Evolutionary conservation across 2,888 invertebrate species (phyloP), one percentile per base, ranked within the genome.

Genomic region (Lasioglossum morio): DNA sequence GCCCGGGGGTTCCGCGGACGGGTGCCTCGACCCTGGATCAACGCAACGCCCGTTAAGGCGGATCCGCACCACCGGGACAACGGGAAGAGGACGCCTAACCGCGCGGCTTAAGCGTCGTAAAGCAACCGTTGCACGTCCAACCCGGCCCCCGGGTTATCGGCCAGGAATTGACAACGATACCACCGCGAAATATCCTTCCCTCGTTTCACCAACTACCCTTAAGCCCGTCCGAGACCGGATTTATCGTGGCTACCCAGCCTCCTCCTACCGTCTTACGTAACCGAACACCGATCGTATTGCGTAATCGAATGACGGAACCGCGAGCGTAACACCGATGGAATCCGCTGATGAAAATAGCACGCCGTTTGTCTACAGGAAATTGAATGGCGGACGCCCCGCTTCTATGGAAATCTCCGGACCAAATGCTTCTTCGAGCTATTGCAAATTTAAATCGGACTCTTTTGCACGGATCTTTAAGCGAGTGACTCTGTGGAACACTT

Each of bases 91-190:
- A 76, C 82, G 81, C 66, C 81, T 77, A 81, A 75, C 86, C 57
- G 53, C 82, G 84, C 74, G 82, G 72, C 87, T 91, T 91, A 93
- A 94, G 88, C 92, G 92, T 92, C 94, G 92, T 94, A 94, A 94
- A 95, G 92, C 93, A 92, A 92, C 88, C 92, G 87, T 86, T 90
- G 92, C 95, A 94, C 94, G 94, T 94, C 90, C 91, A 78, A 57
- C 72, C 82, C 74, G 40, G 66, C n/a, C 60, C 30, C 46, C 76
- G 66, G 78, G 78, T 81, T 86, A 87, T 89, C 86, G 87, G 85
- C 87, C 85, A 84, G 87, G 87, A 85, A 87, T 86, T 82, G 79
- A 84, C 90, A 85, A 85, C 80, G 76, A 85, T 76, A 12, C 75
- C 60, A 10, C 37, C 75, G 79, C 79, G 85, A 85, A 85, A 76